phyloP scores from a whole-genome alignment of 2,888 invertebrate species.

The Griposia aprilina region DNA sequence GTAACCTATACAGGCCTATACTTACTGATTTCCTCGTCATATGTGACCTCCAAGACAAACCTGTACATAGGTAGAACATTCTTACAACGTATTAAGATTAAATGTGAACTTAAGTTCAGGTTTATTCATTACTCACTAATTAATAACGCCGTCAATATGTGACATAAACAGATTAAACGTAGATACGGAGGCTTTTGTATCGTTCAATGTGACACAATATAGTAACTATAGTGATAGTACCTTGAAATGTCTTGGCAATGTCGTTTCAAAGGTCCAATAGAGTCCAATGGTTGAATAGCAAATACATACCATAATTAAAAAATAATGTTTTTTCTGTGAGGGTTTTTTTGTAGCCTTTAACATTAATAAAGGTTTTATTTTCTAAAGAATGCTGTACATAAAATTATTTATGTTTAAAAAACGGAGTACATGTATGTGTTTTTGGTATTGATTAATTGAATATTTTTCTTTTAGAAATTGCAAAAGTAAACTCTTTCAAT shows the following conservation, averaged over 20 bases:
- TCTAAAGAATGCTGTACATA: background rate
- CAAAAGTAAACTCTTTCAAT: background rate
- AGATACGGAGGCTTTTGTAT: constrained; percentile 15
- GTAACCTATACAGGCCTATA: constrained; percentile 43
- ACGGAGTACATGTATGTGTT: background rate
- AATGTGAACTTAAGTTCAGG: constrained; percentile 51
- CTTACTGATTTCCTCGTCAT: constrained; percentile 33
- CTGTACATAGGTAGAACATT: background rate
- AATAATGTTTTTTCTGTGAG: background rate
- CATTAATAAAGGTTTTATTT: background rate
- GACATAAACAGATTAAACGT: constrained; percentile 31
- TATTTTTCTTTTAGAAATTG: background rate
- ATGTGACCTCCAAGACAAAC: constrained; percentile 40
- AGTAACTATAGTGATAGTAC: constrained; percentile 18
- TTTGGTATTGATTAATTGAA: background rate
- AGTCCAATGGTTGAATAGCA: constrained; percentile 9
- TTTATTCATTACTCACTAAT: constrained; percentile 53
- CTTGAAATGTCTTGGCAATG: constrained; percentile 25
- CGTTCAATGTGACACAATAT: constrained; percentile 16
- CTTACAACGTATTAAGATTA: constrained; percentile 21
- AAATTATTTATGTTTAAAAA: background rate
- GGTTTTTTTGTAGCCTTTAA: background rate
- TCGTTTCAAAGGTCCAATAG: background rate
- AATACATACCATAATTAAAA: background rate
- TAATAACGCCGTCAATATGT: constrained; percentile 27